Evolutionary conservation across 2,797 vertebrate genomes (phyloP).

Genomic region (Cossypha dichroa): DNA sequence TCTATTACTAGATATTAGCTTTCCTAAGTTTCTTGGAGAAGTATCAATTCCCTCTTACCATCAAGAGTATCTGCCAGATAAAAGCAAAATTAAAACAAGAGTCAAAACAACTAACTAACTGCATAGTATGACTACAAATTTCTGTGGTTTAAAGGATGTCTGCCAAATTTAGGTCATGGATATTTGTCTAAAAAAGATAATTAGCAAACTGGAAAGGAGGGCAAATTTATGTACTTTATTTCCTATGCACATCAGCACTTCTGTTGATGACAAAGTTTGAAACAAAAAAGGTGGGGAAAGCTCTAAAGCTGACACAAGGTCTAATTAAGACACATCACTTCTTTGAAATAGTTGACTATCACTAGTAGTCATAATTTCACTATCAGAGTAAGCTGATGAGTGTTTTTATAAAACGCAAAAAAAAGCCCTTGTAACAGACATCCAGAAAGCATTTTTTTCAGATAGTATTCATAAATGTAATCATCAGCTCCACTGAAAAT

Average conservation of each 20-base stretch:
- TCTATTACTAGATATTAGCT: not conserved
- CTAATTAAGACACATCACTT: not conserved
- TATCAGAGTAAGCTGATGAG: fast-evolving
- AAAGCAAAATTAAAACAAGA: not conserved
- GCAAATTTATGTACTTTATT: not conserved
- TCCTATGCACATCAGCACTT: not conserved
- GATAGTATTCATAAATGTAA: not conserved
- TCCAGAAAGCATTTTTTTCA: not conserved
- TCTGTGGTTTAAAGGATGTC: not conserved
- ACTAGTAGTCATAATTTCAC: not conserved
- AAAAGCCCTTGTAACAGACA: not conserved
- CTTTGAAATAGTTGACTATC: not conserved
- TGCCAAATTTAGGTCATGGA: not conserved
- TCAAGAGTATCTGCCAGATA: not conserved
- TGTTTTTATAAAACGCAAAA: not conserved
- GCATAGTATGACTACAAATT: not conserved
- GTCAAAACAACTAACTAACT: not conserved
- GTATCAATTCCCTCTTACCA: not conserved
- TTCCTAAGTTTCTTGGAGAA: not conserved
- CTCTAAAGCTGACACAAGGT: not conserved
- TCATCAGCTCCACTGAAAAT: not conserved
- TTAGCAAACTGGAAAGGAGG: not conserved
- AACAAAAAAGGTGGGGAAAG: not conserved
- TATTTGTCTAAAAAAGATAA: not conserved
- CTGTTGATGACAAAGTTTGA: not conserved